Base-by-base conservation (phyloP, 2,113 vertebrate species). In the Neolamprologus variostigma region DNA sequence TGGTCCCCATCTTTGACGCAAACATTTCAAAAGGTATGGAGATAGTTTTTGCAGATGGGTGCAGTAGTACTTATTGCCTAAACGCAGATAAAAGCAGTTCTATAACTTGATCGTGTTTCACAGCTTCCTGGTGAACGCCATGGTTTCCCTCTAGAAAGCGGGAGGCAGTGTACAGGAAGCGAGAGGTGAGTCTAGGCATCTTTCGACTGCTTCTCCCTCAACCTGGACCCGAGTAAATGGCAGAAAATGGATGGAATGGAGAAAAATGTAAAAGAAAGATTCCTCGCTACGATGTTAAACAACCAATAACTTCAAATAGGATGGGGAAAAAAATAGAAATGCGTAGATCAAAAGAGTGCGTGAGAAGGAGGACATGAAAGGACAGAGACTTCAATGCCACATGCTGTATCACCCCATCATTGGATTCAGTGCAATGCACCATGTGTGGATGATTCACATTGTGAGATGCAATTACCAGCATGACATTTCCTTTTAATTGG, bases 401-500 rank as follows among this genome's bases (percentile, higher is more conserved):
- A 94, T 73, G 45, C 16, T 50, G 71, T n/a, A 85, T 90, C 93
- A 89, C 53, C 81, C 82, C 1, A 9, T 87, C 84, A 81, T 31
- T 54, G 53, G 86, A 84, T 89, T 88, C 84, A 82, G 80, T 7
- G 61, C 6, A 26, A 85, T 87, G 83, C 80, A 81, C 85, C 83
- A 87, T 54, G 73, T 80, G 83, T 19, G 81, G 92, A 94, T 94
- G 94, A 95, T 94, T 95, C 95, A 93, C 94, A 92, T 88, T 78
- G 92, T 90, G 90, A 90, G 91, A 92, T 66, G 82, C 95, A 96
- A 97, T 96, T 96, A 96, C 94, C 90, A 94, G 90, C 81, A 82
- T 96, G 96, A 96, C 96, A 97, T 97, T 97, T 97, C 89, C 89
- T 94, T 95, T 96, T 96, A 96, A 96, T 96, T 96, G 95, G 94